phyloP scores from a whole-genome alignment of 2,888 invertebrate species.

The Andricus curvator region DNA sequence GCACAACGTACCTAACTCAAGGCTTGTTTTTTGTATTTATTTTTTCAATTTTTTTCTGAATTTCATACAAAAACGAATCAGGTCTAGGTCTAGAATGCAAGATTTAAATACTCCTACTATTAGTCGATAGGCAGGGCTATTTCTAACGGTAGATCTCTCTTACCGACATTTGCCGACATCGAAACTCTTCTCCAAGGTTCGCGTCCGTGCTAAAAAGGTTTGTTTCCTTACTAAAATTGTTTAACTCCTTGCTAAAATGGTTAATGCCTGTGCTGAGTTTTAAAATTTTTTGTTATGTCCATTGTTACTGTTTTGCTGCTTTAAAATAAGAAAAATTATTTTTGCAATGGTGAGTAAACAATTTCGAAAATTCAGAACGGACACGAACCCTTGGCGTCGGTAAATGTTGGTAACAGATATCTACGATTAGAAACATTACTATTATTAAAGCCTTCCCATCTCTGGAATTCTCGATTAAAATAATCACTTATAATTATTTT shows the following conservation, averaged over 20 bases:
- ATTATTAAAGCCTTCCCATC: neutral
- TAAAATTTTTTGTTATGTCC: too few species aligned
- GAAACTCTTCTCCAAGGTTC: constrained; percentile 1
- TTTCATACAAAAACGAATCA: neutral
- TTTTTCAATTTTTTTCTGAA: constrained; percentile 26
- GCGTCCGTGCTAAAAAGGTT: neutral
- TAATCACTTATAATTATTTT: neutral
- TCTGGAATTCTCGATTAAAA: neutral
- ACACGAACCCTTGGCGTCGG: neutral
- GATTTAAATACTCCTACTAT: neutral
- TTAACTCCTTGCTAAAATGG: neutral
- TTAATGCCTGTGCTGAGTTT: neutral
- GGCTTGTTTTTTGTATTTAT: constrained; percentile 63
- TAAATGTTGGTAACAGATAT: neutral
- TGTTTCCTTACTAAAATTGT: neutral
- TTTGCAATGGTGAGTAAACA: neutral
- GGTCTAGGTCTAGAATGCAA: neutral
- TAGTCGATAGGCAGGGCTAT: neutral
- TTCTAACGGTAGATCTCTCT: neutral
- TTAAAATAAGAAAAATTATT: neutral
- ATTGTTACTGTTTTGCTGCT: too few species aligned
- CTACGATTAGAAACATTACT: neutral
- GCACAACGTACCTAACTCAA: constrained; percentile 72
- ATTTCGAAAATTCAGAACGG: neutral
- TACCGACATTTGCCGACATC: neutral